Evolutionary conservation across 2,113 vertebrate genomes (phyloP).

Genomic region (Lethenteron reissneri): DNA sequence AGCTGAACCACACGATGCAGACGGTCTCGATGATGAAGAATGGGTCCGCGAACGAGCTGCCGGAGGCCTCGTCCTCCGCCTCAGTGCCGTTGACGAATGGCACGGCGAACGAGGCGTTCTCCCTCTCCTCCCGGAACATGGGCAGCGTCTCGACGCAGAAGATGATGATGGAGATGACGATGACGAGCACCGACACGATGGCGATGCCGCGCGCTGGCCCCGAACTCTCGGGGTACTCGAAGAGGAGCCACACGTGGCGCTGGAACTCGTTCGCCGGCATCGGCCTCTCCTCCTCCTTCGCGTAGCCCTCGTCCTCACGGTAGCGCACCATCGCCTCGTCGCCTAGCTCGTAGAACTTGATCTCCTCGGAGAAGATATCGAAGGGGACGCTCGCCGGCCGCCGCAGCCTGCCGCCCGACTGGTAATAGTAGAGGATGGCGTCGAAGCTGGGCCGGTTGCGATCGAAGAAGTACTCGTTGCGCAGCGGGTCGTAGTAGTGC

Average conservation of each 20-base stretch:
- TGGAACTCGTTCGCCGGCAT: slow-evolving; percentile 34
- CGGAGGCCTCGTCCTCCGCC: too few relatives aligned
- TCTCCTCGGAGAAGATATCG: slow-evolving; percentile 67
- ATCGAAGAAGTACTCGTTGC: slow-evolving; percentile 46
- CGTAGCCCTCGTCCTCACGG: slow-evolving; percentile 57
- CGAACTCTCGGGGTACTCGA: slow-evolving; percentile 66
- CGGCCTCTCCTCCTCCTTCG: slow-evolving; percentile 27
- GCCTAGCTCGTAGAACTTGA: slow-evolving; percentile 60
- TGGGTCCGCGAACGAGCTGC: background rate
- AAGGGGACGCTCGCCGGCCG: slow-evolving; percentile 51
- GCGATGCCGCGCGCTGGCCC: slow-evolving; percentile 50
- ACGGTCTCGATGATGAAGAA: background rate
- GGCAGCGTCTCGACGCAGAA: slow-evolving; percentile 79
- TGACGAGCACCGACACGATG: slow-evolving; percentile 67
- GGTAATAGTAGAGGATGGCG: slow-evolving; percentile 72
- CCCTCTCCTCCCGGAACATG: slow-evolving; percentile 69
- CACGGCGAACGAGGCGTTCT: slow-evolving; percentile 49
- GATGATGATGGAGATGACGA: slow-evolving; percentile 69
- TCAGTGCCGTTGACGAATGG: slow-evolving; percentile 67
- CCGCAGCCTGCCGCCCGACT: slow-evolving; percentile 53
- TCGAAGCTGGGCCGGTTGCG: slow-evolving; percentile 46
- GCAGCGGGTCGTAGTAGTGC: background rate
- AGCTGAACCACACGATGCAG: background rate
- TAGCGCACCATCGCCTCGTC: slow-evolving; percentile 42
- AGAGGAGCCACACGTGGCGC: slow-evolving; percentile 55